phyloP scores from a whole-genome alignment of 2,113 vertebrate species.

The Pteronura brasiliensis region DNA sequence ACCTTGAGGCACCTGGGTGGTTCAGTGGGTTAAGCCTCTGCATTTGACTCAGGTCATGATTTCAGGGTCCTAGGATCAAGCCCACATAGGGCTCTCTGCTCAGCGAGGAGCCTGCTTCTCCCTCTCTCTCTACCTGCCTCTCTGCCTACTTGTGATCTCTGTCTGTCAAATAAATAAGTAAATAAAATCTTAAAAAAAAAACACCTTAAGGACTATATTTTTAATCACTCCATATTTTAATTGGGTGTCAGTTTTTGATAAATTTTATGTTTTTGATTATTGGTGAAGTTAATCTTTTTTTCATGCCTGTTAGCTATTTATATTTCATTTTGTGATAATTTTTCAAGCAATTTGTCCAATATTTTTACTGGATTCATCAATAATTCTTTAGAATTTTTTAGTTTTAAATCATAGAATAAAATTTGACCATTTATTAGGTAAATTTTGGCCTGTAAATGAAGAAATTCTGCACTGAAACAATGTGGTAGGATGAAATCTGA shows the following conservation, averaged over 20 bases:
- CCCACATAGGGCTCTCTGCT: too few relatives aligned
- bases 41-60: too few relatives aligned
- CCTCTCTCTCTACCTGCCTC: too few relatives aligned
- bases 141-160: too few relatives aligned
- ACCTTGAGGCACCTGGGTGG: too few relatives aligned
- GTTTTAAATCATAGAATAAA: neutral
- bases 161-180: too few relatives aligned
- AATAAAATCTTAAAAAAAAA: too few relatives aligned
- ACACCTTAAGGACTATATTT: neutral
- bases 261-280: neutral
- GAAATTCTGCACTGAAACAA: neutral
- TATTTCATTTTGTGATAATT: neutral
- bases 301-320: neutral
- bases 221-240: neutral
- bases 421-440: neutral
- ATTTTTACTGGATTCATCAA: neutral
- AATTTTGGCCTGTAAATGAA: neutral
- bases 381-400: neutral
- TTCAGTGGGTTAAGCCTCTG: too few relatives aligned
- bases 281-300: neutral
- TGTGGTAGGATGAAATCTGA: neutral
- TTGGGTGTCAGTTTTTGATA: neutral
- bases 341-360: neutral
- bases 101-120: too few relatives aligned
- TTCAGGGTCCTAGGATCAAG: too few relatives aligned